Percentiles rank a stretch among this genome's conserved stretches.
Evolutionary conservation across 1,140 invertebrate genomes (phyloP).

Genomic region (Achroia grisella): DNA sequence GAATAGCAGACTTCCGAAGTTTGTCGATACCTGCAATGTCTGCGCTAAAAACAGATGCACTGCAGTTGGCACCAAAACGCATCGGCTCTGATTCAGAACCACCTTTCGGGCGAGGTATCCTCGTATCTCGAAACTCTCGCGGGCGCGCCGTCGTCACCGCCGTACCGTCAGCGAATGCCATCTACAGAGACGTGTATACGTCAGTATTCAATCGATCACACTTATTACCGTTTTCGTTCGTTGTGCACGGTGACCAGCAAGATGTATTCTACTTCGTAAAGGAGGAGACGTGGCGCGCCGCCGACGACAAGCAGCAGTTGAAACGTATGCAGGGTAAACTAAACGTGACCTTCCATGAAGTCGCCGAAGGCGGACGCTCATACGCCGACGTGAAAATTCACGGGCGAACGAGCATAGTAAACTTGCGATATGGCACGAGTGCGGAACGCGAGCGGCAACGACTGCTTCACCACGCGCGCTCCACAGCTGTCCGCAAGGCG

Average conservation of each 20-base stretch:
- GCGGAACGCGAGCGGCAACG: slow-evolving; percentile 90
- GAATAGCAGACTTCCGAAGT: slow-evolving; percentile 82
- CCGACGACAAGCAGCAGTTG: slow-evolving; percentile 90
- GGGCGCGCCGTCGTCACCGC: slow-evolving; percentile 89
- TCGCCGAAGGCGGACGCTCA: slow-evolving; percentile 80
- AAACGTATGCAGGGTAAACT: slow-evolving; percentile 92
- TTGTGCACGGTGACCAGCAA: slow-evolving; percentile 90
- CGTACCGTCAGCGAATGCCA: slow-evolving; percentile 89
- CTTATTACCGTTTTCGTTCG: slow-evolving; percentile 90
- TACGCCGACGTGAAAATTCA: slow-evolving; percentile 91
- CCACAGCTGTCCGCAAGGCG: slow-evolving; percentile 89
- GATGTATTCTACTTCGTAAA: slow-evolving; percentile 98
- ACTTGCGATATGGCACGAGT: slow-evolving; percentile 91
- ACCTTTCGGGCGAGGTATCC: slow-evolving; percentile 92
- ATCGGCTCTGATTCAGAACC: slow-evolving; percentile 86
- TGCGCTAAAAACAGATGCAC: slow-evolving; percentile 82
- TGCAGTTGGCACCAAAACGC: slow-evolving; percentile 80
- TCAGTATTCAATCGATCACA: slow-evolving; percentile 95
- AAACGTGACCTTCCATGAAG: slow-evolving; percentile 94
- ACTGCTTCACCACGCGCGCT: slow-evolving; percentile 90
- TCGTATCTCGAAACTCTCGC: slow-evolving; percentile 86
- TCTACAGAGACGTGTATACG: slow-evolving; percentile 93
- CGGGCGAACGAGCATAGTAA: slow-evolving; percentile 86
- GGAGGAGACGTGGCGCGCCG: slow-evolving; percentile 89
- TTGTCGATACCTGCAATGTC: slow-evolving; percentile 83